Evolutionary conservation across 2,888 invertebrate genomes (phyloP).

Genomic region (Eubasilissa splendida): DNA sequence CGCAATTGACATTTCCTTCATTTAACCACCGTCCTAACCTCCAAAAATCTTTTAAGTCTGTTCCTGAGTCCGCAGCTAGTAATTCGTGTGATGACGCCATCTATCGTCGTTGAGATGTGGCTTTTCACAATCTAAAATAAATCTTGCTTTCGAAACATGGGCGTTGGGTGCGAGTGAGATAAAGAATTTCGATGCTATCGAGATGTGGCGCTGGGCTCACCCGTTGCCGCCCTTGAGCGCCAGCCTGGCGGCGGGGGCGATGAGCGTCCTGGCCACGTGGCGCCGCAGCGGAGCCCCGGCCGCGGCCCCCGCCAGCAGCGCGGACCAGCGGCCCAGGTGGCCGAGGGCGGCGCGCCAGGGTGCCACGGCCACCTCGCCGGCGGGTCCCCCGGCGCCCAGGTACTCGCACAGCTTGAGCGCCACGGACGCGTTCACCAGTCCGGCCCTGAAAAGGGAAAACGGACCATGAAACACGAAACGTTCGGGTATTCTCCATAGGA

Average conservation of each 20-base stretch:
- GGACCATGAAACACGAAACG: too few relatives aligned
- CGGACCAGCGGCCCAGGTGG: slow-evolving; percentile 83
- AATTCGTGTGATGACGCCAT: too few relatives aligned
- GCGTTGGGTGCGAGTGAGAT: not conserved
- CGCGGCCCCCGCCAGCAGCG: slow-evolving; percentile 79
- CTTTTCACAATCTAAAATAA: too few relatives aligned
- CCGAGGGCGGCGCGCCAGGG: slow-evolving; percentile 88
- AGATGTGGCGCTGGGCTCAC: not conserved
- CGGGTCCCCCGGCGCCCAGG: slow-evolving; percentile 63
- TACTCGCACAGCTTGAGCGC: slow-evolving; percentile 79
- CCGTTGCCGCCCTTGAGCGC: slow-evolving; percentile 25
- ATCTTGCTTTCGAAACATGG: not conserved
- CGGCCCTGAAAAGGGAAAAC: slow-evolving; percentile 68
- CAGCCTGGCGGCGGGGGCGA: slow-evolving; percentile 42
- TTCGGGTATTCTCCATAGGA: too few relatives aligned
- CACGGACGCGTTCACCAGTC: slow-evolving; percentile 75
- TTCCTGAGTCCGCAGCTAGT: not conserved
- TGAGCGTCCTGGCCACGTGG: slow-evolving; percentile 61
- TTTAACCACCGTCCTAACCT: too few relatives aligned
- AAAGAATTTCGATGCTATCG: not conserved
- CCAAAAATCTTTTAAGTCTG: too few relatives aligned
- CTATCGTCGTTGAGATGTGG: too few relatives aligned
- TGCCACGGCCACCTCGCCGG: slow-evolving; percentile 82
- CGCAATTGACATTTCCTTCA: too few relatives aligned
- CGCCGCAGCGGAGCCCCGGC: slow-evolving; percentile 76